Conservation (phyloP, 2,888 invertebrate genomes). For the Arrhopalites spinosus region DNA sequence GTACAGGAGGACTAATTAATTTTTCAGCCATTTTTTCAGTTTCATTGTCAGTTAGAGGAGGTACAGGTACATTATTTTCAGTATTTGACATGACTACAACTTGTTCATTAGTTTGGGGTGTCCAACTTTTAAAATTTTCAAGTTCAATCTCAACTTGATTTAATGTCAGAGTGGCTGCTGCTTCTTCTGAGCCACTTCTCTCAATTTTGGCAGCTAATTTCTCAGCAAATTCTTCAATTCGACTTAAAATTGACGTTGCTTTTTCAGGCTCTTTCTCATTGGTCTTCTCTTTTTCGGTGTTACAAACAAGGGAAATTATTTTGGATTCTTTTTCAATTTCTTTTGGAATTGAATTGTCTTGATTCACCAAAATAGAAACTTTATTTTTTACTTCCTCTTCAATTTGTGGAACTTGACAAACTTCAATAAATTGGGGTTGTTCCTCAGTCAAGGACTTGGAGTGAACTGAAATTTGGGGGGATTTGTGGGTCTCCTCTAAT, state of each 20-base stretch:
- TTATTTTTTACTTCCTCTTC: no score
- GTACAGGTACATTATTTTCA: no score
- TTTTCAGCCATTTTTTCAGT: no score
- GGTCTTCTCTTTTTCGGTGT: neutral
- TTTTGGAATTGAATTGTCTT: neutral
- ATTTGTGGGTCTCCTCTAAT: no score
- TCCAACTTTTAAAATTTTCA: neutral
- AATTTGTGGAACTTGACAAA: no score
- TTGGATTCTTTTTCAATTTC: neutral
- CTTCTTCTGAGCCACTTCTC: conserved; percentile 25
- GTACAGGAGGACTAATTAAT: neutral
- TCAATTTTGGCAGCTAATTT: conserved; percentile 27
- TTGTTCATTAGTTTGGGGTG: neutral
- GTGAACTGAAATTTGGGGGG: no score
- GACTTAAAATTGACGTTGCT: neutral
- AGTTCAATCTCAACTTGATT: conserved; percentile 17
- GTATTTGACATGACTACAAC: neutral
- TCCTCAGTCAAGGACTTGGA: no score
- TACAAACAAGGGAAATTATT: no score
- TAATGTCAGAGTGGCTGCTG: conserved; percentile 20
- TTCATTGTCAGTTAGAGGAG: no score
- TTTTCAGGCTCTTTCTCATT: neutral
- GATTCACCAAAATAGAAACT: no score
- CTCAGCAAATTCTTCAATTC: conserved; percentile 32
- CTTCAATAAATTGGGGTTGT: no score